Conservation (phyloP, 2,113 vertebrate species). For the Dicrurus megarhynchus region DNA sequence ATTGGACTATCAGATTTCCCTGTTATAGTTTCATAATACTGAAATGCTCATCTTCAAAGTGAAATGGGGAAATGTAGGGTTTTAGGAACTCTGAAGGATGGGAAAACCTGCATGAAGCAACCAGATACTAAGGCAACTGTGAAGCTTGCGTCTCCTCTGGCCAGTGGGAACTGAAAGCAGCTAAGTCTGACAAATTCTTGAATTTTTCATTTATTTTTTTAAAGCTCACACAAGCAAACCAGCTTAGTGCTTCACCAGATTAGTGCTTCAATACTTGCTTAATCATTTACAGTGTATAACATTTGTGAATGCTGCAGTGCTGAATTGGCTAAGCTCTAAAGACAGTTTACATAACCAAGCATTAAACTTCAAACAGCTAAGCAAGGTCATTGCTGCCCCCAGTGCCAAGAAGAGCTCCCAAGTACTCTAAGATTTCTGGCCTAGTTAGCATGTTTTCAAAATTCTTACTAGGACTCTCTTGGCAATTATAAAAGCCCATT, state of each 20-base stretch:
- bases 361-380: slow-evolving; percentile 43
- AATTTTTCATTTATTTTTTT: background rate
- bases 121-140: background rate
- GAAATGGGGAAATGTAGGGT: background rate
- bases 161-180: background rate
- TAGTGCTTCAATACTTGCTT: slow-evolving; percentile 15
- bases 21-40: background rate
- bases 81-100: background rate
- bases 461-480: background rate
- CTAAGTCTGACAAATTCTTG: slow-evolving; percentile 21
- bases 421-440: background rate
- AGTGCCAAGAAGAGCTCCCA: background rate
- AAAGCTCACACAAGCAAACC: slow-evolving; percentile 3
- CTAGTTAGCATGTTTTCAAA: slow-evolving; percentile 16
- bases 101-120: background rate
- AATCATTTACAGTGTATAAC: background rate
- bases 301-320: background rate
- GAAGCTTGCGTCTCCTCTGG: background rate
- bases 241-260: slow-evolving; percentile 50
- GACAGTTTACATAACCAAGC: slow-evolving; percentile 44
- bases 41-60: background rate
- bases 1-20: background rate
- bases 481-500: background rate
- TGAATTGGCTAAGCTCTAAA: slow-evolving; percentile 30
- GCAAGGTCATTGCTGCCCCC: slow-evolving; percentile 12